These are phyloP conservation scores for Lepus oiostolus DNA, from an alignment of 2,797 vertebrate species.

Conservation along the genomic window DNA sequence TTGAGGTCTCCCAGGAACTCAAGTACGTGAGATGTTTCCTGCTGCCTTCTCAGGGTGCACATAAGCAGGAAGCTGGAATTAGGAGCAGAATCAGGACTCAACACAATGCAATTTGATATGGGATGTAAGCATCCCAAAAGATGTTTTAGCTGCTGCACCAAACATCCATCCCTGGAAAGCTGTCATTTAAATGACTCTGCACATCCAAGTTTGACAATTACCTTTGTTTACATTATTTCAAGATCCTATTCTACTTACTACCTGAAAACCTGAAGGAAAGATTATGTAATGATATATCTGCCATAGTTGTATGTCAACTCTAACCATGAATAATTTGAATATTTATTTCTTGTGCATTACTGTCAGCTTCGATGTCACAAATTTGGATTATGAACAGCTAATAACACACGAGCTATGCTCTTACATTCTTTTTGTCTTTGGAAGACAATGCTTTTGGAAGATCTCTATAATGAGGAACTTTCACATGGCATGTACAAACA, in stretches of 20 bases:
- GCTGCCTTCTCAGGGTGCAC: too few species aligned
- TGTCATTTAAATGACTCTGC: background rate
- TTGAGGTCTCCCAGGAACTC: too few species aligned
- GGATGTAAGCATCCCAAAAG: too few species aligned
- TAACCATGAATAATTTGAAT: background rate
- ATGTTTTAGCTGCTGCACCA: too few species aligned
- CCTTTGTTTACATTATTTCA: background rate
- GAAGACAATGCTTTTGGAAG: background rate
- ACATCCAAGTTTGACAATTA: conserved; percentile 14
- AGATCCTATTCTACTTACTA: background rate
- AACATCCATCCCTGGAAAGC: too few species aligned
- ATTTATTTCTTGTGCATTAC: background rate
- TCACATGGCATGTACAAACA: background rate
- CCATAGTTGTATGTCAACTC: background rate
- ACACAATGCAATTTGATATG: too few species aligned
- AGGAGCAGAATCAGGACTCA: too few species aligned
- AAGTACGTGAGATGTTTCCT: too few species aligned
- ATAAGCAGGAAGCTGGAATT: too few species aligned
- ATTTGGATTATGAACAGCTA: conserved; percentile 12
- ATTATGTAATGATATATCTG: background rate
- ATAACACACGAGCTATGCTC: background rate
- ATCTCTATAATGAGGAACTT: background rate
- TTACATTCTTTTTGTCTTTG: conserved; percentile 11
- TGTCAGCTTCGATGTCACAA: background rate
- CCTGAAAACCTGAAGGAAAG: background rate